Evolutionary conservation across 2,888 invertebrate species (phyloP), one percentile per base, ranked within the genome.

Genomic region (Molorchus minor): DNA sequence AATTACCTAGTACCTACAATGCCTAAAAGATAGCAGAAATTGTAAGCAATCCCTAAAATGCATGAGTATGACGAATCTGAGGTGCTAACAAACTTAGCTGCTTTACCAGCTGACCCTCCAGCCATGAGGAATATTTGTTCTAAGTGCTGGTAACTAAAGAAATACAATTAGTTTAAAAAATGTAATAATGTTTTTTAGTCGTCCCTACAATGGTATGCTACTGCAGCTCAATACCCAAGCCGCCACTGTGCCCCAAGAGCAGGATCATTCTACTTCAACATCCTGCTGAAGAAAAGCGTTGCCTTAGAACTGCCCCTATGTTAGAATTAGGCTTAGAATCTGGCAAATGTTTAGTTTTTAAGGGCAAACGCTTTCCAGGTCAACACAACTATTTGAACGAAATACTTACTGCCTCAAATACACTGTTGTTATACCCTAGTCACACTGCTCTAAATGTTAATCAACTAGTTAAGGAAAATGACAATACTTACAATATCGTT

Each of bases 251-350:
- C 54, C 89, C 93, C 10, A 82, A 83, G 52, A 92, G 92, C 58
- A 86, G 84, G 71, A 84, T 96, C 43, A 87, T 94, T 66, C 85
- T 96, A 58, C 83, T 96, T 4, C 96, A 96, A 79, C 96, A 96
- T 82, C 96, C 96, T 10, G 94, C 94, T 61, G 96, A 96, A 85
- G 93, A 94, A 75, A 92, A 93, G 76, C 84, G 96, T 69, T 92
- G 93, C 71, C 83, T 96, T 40, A 87, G 94, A 49, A 97, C 96
- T 21, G 95, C 93, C 12, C 91, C 93, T 8, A 97, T 97, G 92
- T 82, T 97, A 25, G 86, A 89, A 70, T 82, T 93, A 49, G 91
- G 93, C 20, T 80, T 96, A 61, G 83, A 84, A 43, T 80, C 86
- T 51, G 89, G 88, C 52, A 92, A 90, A 81, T 96, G 95, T 82